Evolutionary conservation across 1,140 invertebrate genomes (phyloP).

Genomic region (Babylonia areolata): DNA sequence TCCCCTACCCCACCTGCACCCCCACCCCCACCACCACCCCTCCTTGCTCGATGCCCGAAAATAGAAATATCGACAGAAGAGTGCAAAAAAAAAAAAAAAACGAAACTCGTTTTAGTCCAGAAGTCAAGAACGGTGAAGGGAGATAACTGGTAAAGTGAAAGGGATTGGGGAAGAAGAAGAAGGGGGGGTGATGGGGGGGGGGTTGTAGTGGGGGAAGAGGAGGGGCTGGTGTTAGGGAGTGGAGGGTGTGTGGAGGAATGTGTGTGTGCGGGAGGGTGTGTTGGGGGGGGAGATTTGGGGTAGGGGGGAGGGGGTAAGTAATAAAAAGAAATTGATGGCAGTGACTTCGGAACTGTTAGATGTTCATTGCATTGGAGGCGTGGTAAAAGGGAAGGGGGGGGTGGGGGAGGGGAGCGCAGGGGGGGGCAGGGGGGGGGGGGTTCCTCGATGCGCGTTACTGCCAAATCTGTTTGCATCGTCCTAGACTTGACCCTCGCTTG

Average conservation of each 20-base stretch:
- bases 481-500: background rate
- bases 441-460: background rate
- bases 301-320: background rate
- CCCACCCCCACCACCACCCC: background rate
- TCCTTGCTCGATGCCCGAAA: background rate
- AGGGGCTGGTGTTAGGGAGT: background rate
- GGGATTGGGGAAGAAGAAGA: no score
- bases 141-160: no score
- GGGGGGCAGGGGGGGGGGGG: background rate
- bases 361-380: no score
- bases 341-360: no score
- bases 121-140: no score
- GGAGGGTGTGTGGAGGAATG: background rate
- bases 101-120: background rate
- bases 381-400: background rate
- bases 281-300: background rate
- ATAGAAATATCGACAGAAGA: background rate
- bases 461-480: background rate
- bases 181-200: background rate
- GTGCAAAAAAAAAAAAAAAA: background rate
- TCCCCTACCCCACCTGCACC: background rate
- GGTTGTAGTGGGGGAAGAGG: background rate
- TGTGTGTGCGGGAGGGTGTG: no score
- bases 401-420: background rate
- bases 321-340: no score